These are phyloP conservation scores for Mactromeris polynyma DNA, from an alignment of 2,888 invertebrate genomes.

Conservation along the genomic window DNA sequence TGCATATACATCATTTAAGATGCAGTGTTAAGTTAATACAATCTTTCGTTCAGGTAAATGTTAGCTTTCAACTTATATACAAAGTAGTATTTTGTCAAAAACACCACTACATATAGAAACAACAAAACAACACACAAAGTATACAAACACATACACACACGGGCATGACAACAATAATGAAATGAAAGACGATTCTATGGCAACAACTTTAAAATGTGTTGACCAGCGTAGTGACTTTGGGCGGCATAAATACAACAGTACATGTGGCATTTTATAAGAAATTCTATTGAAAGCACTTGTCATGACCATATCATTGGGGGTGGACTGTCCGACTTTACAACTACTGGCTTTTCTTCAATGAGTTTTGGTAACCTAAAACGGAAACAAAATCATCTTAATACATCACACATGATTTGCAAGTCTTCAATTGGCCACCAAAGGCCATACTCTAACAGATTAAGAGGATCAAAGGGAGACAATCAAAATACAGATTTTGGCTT, in stretches of 20 bases:
- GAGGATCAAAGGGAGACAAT: too few species aligned
- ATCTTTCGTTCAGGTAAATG: too few species aligned
- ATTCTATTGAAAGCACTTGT: slow-evolving; percentile 15
- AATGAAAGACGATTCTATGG: slow-evolving; percentile 36
- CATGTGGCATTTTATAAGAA: slow-evolving; percentile 8
- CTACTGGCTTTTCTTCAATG: slow-evolving; percentile 63
- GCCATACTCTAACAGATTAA: too few species aligned
- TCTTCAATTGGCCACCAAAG: too few species aligned
- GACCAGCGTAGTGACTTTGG: neutral
- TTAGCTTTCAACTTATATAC: neutral
- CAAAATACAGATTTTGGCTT: too few species aligned
- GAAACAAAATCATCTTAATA: neutral
- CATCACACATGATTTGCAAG: too few species aligned
- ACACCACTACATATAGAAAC: neutral
- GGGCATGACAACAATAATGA: neutral
- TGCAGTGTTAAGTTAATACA: too few species aligned
- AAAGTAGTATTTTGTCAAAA: neutral
- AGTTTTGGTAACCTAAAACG: slow-evolving; percentile 70
- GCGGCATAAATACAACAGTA: neutral
- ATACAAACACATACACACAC: neutral
- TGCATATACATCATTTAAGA: too few species aligned
- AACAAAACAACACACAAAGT: neutral
- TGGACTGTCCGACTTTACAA: slow-evolving; percentile 57
- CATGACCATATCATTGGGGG: slow-evolving; percentile 67
- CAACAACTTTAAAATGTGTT: neutral